Evolutionary conservation across 2,113 vertebrate genomes (phyloP).

Genomic region (Eurystomus gularis): DNA sequence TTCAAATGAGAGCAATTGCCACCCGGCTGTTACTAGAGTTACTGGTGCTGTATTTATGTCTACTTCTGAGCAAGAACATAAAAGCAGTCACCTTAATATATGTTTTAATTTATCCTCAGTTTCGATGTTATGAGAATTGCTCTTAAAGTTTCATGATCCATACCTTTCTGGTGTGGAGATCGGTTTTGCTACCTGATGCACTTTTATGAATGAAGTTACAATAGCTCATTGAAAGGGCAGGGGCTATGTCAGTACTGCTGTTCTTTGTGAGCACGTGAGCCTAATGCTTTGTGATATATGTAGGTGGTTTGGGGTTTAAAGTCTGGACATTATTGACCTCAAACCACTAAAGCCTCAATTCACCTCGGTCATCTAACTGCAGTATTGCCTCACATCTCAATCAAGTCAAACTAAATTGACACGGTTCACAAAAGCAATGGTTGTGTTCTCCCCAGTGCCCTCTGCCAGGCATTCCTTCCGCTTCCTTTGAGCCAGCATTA

Average conservation of each 20-base stretch:
- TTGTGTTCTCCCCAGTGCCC: neutral
- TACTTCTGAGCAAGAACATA: neutral
- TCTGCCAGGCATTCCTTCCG: neutral
- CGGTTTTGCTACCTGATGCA: neutral
- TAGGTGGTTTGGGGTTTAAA: constrained; percentile 23
- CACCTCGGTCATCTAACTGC: neutral
- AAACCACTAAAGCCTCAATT: constrained; percentile 33
- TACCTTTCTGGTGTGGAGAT: neutral
- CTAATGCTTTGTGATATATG: constrained; percentile 38
- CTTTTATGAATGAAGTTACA: neutral
- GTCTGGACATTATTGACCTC: constrained; percentile 8
- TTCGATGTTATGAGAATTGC: neutral
- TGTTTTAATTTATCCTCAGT: neutral
- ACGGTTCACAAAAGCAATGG: neutral
- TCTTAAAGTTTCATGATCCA: neutral
- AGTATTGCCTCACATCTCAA: constrained; percentile 2
- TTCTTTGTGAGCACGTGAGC: neutral
- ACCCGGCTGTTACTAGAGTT: neutral
- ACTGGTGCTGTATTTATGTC: neutral
- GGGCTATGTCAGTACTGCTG: neutral
- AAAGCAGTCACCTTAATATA: neutral
- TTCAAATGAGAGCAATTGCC: neutral
- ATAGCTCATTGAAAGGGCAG: neutral
- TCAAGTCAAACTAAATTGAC: neutral
- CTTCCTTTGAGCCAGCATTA: neutral